phyloP scores from a whole-genome alignment of 2,797 vertebrate genomes.

The Thunnus albacares region DNA sequence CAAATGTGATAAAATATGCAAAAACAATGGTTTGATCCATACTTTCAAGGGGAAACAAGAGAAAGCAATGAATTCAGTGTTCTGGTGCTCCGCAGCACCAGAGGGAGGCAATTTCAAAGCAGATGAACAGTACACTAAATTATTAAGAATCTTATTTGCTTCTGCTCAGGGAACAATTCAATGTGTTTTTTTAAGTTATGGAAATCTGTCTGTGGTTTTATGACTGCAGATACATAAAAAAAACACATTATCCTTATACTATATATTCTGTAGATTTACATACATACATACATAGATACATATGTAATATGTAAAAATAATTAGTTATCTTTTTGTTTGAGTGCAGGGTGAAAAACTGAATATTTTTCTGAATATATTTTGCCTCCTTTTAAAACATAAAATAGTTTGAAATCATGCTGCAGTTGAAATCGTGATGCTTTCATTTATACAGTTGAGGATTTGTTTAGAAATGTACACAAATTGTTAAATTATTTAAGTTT shows the following conservation, averaged over 20 bases:
- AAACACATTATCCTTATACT: not conserved
- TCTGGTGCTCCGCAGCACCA: constrained; percentile 8
- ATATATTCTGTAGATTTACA: not conserved
- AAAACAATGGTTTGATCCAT: not conserved
- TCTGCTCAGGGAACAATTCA: constrained; percentile 24
- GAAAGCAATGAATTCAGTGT: constrained; percentile 10
- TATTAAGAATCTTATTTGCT: constrained; percentile 27
- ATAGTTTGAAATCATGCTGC: not conserved
- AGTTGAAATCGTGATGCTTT: not conserved
- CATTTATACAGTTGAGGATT: too few species aligned
- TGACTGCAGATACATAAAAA: not conserved
- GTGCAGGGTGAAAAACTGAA: not conserved
- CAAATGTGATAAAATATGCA: not conserved
- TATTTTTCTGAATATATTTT: not conserved
- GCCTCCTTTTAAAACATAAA: not conserved
- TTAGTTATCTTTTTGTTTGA: not conserved
- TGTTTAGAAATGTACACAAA: too few species aligned
- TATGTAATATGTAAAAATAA: not conserved
- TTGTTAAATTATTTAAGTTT: too few species aligned
- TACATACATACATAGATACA: too few species aligned
- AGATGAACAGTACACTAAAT: constrained; percentile 40
- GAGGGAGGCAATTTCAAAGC: constrained; percentile 33
- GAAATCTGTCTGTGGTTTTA: not conserved
- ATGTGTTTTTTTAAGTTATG: not conserved
- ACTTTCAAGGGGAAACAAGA: constrained; percentile 8